Percentiles rank a stretch among this genome's conserved stretches.
Conservation (phyloP, 2,113 vertebrate species). For the Turnix velox region DNA sequence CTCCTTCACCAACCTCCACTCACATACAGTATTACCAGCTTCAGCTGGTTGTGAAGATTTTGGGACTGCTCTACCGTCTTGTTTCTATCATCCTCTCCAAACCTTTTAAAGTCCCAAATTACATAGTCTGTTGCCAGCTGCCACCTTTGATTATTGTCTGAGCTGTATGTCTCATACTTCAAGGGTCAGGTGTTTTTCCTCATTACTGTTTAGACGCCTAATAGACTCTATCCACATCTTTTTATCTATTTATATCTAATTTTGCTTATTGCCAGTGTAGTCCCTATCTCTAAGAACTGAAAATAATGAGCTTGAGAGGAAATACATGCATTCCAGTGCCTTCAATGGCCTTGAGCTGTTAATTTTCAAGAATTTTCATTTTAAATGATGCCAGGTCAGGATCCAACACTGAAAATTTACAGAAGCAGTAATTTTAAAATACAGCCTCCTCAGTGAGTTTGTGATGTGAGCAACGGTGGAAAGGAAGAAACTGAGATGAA, state of each 20-base stretch:
- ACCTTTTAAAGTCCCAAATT: neutral
- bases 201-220: neutral
- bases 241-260: neutral
- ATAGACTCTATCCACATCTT: neutral
- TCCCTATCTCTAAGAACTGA: neutral
- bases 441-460: neutral
- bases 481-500: neutral
- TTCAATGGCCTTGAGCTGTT: neutral
- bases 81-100: neutral
- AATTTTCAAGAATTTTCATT: neutral
- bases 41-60: fast-evolving
- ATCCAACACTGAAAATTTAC: neutral
- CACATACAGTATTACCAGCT: fast-evolving
- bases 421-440: neutral
- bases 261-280: neutral
- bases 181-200: neutral
- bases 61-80: neutral
- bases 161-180: neutral
- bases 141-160: neutral
- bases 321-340: neutral
- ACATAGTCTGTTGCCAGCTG: neutral
- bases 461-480: neutral
- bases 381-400: neutral
- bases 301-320: neutral
- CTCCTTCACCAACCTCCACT: neutral